Evolutionary conservation across 2,888 invertebrate genomes (phyloP).

Genomic region (Microdon myrmicae): DNA sequence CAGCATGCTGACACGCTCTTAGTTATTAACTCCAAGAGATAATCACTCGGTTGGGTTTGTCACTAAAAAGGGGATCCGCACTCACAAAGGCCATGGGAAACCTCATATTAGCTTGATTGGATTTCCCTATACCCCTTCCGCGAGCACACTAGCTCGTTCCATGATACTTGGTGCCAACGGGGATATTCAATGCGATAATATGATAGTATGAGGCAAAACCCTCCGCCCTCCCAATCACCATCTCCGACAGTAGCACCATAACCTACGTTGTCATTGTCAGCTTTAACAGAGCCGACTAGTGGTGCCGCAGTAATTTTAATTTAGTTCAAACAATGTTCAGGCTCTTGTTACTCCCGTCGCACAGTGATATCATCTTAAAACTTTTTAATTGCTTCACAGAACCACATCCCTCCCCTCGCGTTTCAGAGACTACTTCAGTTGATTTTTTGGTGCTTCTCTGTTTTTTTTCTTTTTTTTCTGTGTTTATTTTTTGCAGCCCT

Average conservation of each 20-base stretch:
- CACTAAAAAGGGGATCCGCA: too few species aligned
- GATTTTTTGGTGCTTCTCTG: not conserved
- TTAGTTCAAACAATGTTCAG: slow-evolving; percentile 48
- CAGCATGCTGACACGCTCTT: slow-evolving; percentile 31
- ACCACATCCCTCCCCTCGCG: not conserved
- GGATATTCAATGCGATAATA: not conserved
- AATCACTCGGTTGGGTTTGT: too few species aligned
- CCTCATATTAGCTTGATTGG: slow-evolving; percentile 21
- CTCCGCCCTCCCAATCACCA: not conserved
- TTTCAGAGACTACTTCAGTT: too few species aligned
- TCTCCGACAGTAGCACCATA: slow-evolving; percentile 1
- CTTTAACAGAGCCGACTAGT: slow-evolving; percentile 22
- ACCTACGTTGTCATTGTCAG: slow-evolving; percentile 6
- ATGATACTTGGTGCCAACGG: not conserved
- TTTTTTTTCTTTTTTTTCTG: not conserved
- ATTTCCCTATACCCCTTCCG: not conserved
- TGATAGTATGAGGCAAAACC: too few species aligned
- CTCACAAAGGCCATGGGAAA: slow-evolving; percentile 27
- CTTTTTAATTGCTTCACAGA: slow-evolving; percentile 44
- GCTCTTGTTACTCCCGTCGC: slow-evolving; percentile 44
- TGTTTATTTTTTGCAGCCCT: not conserved
- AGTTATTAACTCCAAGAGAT: slow-evolving; percentile 48
- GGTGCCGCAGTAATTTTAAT: slow-evolving; percentile 46
- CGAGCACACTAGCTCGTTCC: slow-evolving; percentile 1
- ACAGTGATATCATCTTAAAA: slow-evolving; percentile 44